Evolutionary conservation across 2,113 vertebrate genomes (phyloP).

Genomic region (Apodemus speciosus): DNA sequence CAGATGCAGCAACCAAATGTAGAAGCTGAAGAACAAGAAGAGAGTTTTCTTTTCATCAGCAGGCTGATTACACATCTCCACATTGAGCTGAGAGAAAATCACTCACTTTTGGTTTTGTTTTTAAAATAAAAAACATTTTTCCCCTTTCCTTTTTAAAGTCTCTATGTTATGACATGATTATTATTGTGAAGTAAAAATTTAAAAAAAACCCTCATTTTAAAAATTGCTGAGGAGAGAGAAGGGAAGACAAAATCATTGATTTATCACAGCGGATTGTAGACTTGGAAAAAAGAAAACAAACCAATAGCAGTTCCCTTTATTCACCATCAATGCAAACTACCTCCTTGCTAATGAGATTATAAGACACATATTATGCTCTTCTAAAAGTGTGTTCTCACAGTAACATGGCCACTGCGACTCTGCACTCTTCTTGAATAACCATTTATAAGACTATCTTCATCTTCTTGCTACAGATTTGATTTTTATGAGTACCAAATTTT

Average conservation of each 20-base stretch:
- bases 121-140: not conserved
- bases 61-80: not conserved
- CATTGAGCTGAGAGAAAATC: not conserved
- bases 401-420: not conserved
- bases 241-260: not conserved
- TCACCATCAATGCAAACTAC: not conserved
- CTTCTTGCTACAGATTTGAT: constrained; percentile 55
- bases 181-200: not conserved
- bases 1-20: not conserved
- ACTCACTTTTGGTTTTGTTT: not conserved
- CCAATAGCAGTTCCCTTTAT: not conserved
- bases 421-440: not conserved
- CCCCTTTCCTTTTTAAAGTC: not conserved
- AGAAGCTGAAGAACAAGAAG: not conserved
- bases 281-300: not conserved
- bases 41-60: not conserved
- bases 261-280: not conserved
- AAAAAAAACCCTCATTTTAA: not conserved
- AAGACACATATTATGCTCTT: not conserved
- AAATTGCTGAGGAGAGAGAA: not conserved
- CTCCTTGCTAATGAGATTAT: constrained; percentile 12
- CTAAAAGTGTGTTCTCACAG: not conserved
- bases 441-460: constrained; percentile 23
- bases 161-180: not conserved
- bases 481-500: constrained; percentile 57